A percentile compares a stretch with the other conserved stretches of the same genome.
Evolutionary conservation across 1,140 invertebrate species (phyloP).

Genomic region (Marisa cornuarietis): DNA sequence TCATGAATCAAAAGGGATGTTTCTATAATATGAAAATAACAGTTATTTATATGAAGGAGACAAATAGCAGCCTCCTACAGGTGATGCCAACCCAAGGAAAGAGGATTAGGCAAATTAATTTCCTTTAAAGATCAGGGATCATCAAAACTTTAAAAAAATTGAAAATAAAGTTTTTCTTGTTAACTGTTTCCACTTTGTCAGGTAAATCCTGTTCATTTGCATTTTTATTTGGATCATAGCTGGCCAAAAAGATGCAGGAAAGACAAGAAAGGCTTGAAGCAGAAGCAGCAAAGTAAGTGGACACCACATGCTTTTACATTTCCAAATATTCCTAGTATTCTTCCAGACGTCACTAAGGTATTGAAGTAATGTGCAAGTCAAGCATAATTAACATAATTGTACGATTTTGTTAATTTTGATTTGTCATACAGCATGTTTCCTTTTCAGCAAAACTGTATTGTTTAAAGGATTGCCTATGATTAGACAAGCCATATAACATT

Average conservation of each 20-base stretch:
- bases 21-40: conserved; percentile 24
- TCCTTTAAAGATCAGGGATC: too few relatives aligned
- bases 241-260: conserved; percentile 59
- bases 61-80: not conserved
- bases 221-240: conserved; percentile 33
- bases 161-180: not conserved
- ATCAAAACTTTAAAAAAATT: not conserved
- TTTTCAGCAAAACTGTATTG: too few relatives aligned
- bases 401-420: too few relatives aligned
- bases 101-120: too few relatives aligned
- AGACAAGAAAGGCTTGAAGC: conserved; percentile 57
- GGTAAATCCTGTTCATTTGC: not conserved
- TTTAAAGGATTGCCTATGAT: too few relatives aligned
- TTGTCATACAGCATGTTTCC: too few relatives aligned
- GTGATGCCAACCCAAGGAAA: too few relatives aligned
- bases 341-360: not conserved
- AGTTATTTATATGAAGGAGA: not conserved
- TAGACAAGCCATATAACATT: too few relatives aligned
- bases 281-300: conserved; percentile 51
- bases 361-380: too few relatives aligned
- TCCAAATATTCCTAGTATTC: not conserved
- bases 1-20: not conserved
- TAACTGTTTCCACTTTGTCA: not conserved
- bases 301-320: not conserved
- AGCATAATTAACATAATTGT: too few relatives aligned